phyloP scores from a whole-genome alignment of 2,888 invertebrate species.

The Cephus rjabovi region DNA sequence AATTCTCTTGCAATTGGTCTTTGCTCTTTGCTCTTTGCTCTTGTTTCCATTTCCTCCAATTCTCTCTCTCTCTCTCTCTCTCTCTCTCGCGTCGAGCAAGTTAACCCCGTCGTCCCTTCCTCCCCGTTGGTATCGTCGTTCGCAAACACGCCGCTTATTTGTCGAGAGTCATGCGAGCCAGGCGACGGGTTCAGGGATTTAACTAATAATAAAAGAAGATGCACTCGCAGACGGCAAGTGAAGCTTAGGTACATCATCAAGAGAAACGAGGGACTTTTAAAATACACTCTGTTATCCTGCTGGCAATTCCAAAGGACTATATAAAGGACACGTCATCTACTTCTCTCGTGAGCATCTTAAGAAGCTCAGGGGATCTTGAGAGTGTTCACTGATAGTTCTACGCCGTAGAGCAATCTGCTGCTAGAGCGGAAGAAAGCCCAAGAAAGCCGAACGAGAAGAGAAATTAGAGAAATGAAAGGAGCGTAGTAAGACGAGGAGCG shows the following conservation, averaged over 20 bases:
- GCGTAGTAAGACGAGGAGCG: constrained; percentile 26
- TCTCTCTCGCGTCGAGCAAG: constrained; percentile 16
- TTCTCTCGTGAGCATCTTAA: neutral
- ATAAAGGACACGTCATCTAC: neutral
- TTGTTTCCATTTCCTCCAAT: neutral
- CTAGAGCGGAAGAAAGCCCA: constrained; percentile 18
- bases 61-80: neutral
- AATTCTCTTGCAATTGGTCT: too few species aligned
- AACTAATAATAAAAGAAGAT: too few species aligned
- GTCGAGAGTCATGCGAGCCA: constrained; percentile 36
- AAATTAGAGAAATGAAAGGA: constrained; percentile 24
- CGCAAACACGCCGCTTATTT: constrained; percentile 26
- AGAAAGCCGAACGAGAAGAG: constrained; percentile 27
- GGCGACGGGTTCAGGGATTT: constrained; percentile 29
- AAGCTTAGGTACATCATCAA: too few species aligned
- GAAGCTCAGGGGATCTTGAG: neutral
- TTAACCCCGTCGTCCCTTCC: neutral
- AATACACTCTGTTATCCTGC: too few species aligned
- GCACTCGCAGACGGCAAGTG: too few species aligned
- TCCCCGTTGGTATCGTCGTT: neutral
- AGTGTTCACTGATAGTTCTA: neutral
- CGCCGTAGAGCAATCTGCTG: neutral
- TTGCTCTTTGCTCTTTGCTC: constrained; percentile 9
- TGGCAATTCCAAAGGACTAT: neutral
- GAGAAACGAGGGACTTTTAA: too few species aligned